These are phyloP conservation scores for Mystacides longicornis DNA, from an alignment of 2,888 invertebrate species.

Conservation along the genomic window DNA sequence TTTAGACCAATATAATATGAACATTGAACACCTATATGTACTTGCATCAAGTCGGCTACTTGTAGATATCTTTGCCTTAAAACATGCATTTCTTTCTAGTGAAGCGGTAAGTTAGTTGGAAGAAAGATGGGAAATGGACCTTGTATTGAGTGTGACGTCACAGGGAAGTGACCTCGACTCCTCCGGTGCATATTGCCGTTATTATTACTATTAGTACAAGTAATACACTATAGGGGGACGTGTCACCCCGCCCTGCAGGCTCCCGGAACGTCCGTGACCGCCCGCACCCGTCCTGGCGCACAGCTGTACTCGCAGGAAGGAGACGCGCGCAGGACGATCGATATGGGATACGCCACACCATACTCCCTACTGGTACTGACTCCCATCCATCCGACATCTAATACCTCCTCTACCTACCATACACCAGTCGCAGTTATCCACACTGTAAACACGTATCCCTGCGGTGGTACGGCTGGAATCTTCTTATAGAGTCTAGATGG, in stretches of 20 bases:
- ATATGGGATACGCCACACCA: not conserved
- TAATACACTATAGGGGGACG: not conserved
- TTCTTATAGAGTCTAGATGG: too few relatives aligned
- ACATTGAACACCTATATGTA: too few relatives aligned
- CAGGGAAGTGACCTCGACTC: not conserved
- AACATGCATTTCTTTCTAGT: too few relatives aligned
- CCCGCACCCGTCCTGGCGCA: too few relatives aligned
- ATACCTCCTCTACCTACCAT: not conserved
- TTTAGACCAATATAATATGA: too few relatives aligned
- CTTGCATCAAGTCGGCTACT: too few relatives aligned
- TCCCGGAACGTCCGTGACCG: not conserved
- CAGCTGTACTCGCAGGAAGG: not conserved
- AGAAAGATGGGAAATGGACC: too few relatives aligned
- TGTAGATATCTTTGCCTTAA: too few relatives aligned
- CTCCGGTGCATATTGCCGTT: not conserved
- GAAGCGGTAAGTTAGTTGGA: too few relatives aligned
- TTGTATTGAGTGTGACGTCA: not conserved
- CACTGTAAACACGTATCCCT: too few relatives aligned
- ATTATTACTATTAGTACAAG: not conserved
- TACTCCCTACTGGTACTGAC: not conserved
- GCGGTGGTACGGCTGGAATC: too few relatives aligned
- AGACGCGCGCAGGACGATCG: conserved; percentile 1
- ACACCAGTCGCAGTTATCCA: not conserved
- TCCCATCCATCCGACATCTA: not conserved
- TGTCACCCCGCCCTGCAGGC: not conserved